Evolutionary conservation across 2,797 vertebrate species (phyloP).

Genomic region (Tenualosa ilisha): DNA sequence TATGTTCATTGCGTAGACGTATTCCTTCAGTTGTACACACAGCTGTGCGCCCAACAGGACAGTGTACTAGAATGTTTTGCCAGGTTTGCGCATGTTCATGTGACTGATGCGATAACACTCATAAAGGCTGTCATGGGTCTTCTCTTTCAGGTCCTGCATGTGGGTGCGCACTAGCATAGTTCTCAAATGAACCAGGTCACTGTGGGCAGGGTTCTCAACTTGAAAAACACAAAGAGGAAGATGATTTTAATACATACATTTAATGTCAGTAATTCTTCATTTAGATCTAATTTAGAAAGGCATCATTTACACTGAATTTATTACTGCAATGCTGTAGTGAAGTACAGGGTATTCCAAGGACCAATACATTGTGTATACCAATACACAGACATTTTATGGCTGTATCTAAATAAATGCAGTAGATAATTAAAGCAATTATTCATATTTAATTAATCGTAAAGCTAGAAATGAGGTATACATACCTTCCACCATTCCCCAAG

Average conservation of each 20-base stretch:
- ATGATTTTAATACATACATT: too few species aligned
- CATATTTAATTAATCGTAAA: neutral
- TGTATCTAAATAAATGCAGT: too few species aligned
- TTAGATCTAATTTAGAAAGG: neutral
- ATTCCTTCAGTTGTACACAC: too few species aligned
- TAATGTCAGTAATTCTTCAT: neutral
- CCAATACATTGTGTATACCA: too few species aligned
- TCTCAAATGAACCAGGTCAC: constrained; percentile 7
- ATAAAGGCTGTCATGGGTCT: neutral
- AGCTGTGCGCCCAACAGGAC: too few species aligned
- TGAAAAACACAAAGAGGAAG: neutral
- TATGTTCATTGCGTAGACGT: too few species aligned
- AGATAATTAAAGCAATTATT: neutral
- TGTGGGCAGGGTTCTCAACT: constrained; percentile 18
- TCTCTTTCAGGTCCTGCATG: constrained; percentile 17
- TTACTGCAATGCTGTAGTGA: neutral
- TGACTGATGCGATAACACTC: neutral
- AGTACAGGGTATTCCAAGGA: neutral
- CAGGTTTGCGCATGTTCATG: neutral
- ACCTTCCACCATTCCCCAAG: constrained; percentile 6
- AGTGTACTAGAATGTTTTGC: neutral
- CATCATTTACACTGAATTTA: neutral
- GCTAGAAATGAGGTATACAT: neutral
- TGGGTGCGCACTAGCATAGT: neutral
- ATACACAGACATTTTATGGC: neutral